phyloP scores from a whole-genome alignment of 2,113 vertebrate genomes.

The Eleginops maclovinus region DNA sequence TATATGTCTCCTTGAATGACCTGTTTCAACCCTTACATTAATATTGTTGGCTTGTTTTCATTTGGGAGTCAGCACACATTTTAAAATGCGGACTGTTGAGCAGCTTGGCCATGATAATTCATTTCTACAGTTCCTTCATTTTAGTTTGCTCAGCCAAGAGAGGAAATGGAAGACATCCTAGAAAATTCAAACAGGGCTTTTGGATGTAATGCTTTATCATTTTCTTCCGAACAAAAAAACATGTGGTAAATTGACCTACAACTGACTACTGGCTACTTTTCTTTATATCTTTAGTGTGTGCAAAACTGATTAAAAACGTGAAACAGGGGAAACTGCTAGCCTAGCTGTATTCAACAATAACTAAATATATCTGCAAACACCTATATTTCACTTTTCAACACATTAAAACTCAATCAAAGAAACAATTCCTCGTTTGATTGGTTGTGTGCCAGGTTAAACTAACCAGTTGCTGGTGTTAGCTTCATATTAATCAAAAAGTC shows the following conservation, averaged over 20 bases:
- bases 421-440: background rate
- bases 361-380: background rate
- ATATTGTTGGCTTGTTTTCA: conserved; percentile 44
- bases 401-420: too few species aligned
- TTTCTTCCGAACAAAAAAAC: background rate
- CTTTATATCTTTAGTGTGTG: background rate
- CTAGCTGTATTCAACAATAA: background rate
- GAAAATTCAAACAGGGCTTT: background rate
- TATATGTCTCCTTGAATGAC: conserved; percentile 36
- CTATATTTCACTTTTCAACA: background rate
- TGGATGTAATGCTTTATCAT: background rate
- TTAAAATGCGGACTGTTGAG: conserved; percentile 27
- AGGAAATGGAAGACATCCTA: conserved; percentile 22
- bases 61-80: conserved; percentile 40
- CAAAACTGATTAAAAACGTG: background rate
- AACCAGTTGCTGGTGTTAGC: background rate
- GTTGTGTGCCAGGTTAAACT: background rate
- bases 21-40: conserved; percentile 33
- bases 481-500: background rate
- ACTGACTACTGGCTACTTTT: background rate
- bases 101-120: conserved; percentile 40
- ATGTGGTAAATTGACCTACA: background rate
- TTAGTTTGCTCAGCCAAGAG: conserved; percentile 26
- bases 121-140: conserved; percentile 5
- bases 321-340: background rate